Evolutionary conservation across 1,140 invertebrate genomes (phyloP), one percentile per base, ranked within the genome.

Genomic region (Dysdera silvatica): DNA sequence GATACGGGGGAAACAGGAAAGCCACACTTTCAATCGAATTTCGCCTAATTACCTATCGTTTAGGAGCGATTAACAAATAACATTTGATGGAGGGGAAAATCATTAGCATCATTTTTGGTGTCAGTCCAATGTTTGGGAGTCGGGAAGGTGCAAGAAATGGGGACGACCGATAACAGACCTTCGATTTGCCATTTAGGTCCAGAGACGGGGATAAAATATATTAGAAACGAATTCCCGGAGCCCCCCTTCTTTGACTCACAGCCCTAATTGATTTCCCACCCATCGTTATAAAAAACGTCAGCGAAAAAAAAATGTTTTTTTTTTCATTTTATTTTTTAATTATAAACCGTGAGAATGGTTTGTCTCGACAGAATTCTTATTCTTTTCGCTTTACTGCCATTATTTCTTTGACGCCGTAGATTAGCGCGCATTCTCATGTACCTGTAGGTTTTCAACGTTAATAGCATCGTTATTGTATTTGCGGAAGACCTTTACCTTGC

Each of bases 1-100:
- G n/a, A n/a, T n/a, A n/a, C n/a, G n/a, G n/a, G n/a, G n/a, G n/a
- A n/a, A n/a, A n/a, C n/a, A n/a, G n/a, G n/a, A n/a, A n/a, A n/a
- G n/a, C n/a, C n/a, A n/a, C n/a, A n/a, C n/a, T n/a, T n/a, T n/a
- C n/a, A n/a, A n/a, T n/a, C n/a, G n/a, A n/a, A n/a, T n/a, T n/a
- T n/a, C n/a, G n/a, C n/a, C n/a, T n/a, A 63, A 63, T 63, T 63
- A 56, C 61, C 61, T 54, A 61, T 61, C 60, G 60, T 49, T 55
- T 63, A 63, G 53, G 24, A 49, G 29, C 61, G 61, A 63, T 63
- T 63, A 63, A 63, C 53, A 63, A 63, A 63, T 55, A 63, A 55
- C 43, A 55, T 63, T 40, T 63, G 61, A 63, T 63, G 61, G 56
- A 32, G 55, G 61, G 56, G 52, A 63, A 63, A 63, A 63, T 63